These are phyloP conservation scores for Aphis craccivora DNA, from an alignment of 1,140 invertebrate species.

Conservation along the genomic window DNA sequence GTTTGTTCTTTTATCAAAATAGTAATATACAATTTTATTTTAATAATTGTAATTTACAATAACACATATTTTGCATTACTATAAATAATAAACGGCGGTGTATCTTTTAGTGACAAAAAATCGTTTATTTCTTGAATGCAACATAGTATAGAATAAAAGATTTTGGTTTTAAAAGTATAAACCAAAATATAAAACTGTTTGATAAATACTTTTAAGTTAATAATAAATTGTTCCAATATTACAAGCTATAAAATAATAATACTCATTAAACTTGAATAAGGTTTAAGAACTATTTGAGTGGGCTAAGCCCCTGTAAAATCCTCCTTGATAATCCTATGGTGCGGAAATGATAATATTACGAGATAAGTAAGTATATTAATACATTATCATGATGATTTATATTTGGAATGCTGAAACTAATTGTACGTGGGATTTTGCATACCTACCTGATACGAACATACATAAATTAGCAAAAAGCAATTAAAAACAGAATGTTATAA, in stretches of 20 bases:
- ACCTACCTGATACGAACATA: neutral
- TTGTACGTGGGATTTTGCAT: neutral
- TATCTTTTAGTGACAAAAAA: neutral
- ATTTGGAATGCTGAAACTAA: neutral
- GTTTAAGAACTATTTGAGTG: neutral
- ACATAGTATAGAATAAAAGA: neutral
- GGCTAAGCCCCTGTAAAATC: neutral
- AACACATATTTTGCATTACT: no score
- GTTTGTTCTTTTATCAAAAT: neutral
- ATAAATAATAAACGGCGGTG: neutral
- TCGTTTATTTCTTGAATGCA: neutral
- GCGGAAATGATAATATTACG: neutral
- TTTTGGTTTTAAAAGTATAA: neutral
- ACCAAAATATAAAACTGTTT: neutral
- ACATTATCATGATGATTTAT: slow-evolving; percentile 1
- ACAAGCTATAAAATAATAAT: neutral
- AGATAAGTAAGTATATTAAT: neutral
- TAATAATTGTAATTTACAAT: neutral
- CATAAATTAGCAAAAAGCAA: neutral
- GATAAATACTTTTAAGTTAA: neutral
- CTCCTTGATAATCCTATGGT: neutral
- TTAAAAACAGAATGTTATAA: slow-evolving; percentile 17
- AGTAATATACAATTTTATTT: neutral
- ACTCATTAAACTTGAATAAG: neutral
- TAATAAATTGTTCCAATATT: neutral